Evolutionary conservation across 2,888 invertebrate species (phyloP).

Genomic region (Stenolophus ochropezus): DNA sequence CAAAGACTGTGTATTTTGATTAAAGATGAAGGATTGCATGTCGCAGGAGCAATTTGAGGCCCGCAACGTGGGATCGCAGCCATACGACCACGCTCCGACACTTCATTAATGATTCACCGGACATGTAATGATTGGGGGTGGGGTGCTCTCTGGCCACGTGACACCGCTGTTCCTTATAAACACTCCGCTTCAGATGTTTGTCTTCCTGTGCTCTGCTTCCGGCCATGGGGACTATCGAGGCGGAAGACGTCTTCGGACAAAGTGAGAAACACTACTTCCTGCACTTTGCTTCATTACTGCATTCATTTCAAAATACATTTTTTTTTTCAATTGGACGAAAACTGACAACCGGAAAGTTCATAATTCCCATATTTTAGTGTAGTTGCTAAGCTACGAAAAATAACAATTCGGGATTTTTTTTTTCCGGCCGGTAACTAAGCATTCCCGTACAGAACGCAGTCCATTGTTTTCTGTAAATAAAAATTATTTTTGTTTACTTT

Average conservation of each 20-base stretch:
- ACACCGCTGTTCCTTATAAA: slow-evolving; percentile 14
- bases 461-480: too few species aligned
- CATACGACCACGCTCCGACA: not conserved
- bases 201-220: not conserved
- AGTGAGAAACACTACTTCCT: slow-evolving; percentile 8
- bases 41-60: slow-evolving; percentile 16
- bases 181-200: not conserved
- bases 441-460: too few species aligned
- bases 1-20: not conserved
- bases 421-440: too few species aligned
- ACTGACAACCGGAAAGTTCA: too few species aligned
- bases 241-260: slow-evolving; percentile 29
- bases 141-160: slow-evolving; percentile 12
- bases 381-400: too few species aligned
- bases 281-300: too few species aligned
- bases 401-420: too few species aligned
- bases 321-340: too few species aligned
- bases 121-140: slow-evolving; percentile 17
- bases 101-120: slow-evolving; percentile 30
- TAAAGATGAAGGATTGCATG: slow-evolving; percentile 19
- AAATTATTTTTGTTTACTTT: too few species aligned
- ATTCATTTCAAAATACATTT: not conserved
- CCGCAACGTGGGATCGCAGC: slow-evolving; percentile 22
- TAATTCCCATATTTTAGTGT: too few species aligned
- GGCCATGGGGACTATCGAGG: slow-evolving; percentile 23